Evolutionary conservation across 2,888 invertebrate genomes (phyloP).

Genomic region (Ectropis crepuscularia): DNA sequence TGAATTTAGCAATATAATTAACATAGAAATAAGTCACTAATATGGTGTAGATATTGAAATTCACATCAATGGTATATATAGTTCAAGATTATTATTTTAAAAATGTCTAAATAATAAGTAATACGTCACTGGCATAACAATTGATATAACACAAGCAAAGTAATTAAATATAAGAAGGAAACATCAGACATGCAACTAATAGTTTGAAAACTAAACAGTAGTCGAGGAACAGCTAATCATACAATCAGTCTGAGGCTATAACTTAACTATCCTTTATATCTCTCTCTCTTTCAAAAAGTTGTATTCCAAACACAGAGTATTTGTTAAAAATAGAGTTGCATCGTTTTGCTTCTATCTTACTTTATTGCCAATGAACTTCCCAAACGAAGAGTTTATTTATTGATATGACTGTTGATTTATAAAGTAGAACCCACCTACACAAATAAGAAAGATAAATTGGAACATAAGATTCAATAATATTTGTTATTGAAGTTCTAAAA

Average conservation of each 20-base stretch:
- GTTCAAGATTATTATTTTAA: too few species aligned
- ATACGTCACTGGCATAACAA: constrained; percentile 1
- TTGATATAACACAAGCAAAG: background rate
- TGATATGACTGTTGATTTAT: constrained; percentile 3
- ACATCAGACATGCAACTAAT: background rate
- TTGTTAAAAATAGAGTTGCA: constrained; percentile 3
- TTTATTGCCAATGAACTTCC: constrained; percentile 20
- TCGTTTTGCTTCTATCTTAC: background rate
- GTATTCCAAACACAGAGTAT: background rate
- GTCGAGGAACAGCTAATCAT: background rate
- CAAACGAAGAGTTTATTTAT: constrained; percentile 9
- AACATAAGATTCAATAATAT: too few species aligned
- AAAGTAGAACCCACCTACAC: too few species aligned
- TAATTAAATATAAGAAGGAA: background rate
- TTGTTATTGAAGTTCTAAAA: too few species aligned
- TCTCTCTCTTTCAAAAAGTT: too few species aligned
- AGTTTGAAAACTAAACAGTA: background rate
- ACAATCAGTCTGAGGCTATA: background rate
- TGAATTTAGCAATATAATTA: too few species aligned
- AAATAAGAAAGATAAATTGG: too few species aligned
- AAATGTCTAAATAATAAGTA: background rate
- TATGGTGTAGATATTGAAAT: too few species aligned
- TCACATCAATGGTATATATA: too few species aligned
- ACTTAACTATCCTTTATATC: too few species aligned
- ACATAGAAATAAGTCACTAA: too few species aligned